Conservation (phyloP, 2,113 vertebrate genomes). For the Poeciliopsis retropinna region DNA sequence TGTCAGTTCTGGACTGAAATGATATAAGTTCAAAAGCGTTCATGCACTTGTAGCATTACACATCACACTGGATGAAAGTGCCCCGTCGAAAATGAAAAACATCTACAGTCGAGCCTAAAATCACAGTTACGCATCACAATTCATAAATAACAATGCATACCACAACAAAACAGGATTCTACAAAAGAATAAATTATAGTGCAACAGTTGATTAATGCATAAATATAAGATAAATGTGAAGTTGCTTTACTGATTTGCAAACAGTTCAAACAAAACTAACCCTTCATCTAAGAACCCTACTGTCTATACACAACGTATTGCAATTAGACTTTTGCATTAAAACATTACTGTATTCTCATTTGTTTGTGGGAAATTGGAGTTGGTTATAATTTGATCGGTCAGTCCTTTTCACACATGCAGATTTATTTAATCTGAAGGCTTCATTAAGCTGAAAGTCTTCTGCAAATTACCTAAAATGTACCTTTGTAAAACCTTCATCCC, state of each 20-base stretch:
- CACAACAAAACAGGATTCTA: slow-evolving; percentile 89
- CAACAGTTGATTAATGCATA: slow-evolving; percentile 98
- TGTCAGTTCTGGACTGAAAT: slow-evolving; percentile 63
- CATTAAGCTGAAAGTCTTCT: background rate
- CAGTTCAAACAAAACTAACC: slow-evolving; percentile 32
- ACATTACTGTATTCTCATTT: slow-evolving; percentile 47
- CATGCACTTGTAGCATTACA: slow-evolving; percentile 79
- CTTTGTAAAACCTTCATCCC: background rate
- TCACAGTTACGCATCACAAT: slow-evolving; percentile 90
- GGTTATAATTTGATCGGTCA: slow-evolving; percentile 42
- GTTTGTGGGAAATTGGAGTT: slow-evolving; percentile 22
- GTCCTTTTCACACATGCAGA: background rate
- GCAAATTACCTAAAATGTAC: background rate
- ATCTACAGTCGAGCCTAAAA: slow-evolving; percentile 89
- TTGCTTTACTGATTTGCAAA: slow-evolving; percentile 85
- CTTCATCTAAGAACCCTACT: slow-evolving; percentile 77
- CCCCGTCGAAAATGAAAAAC: slow-evolving; percentile 90
- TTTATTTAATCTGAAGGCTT: background rate
- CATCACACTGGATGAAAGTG: slow-evolving; percentile 91
- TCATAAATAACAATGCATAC: slow-evolving; percentile 93
- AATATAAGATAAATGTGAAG: slow-evolving; percentile 91
- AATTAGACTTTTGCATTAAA: slow-evolving; percentile 76
- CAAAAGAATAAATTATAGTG: slow-evolving; percentile 96
- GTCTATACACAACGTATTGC: slow-evolving; percentile 87
- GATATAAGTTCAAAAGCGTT: slow-evolving; percentile 69